A percentile compares a stretch with the other conserved stretches of the same genome.
Conservation (phyloP, 1,140 invertebrate species). For the Papilio aristodemus region DNA sequence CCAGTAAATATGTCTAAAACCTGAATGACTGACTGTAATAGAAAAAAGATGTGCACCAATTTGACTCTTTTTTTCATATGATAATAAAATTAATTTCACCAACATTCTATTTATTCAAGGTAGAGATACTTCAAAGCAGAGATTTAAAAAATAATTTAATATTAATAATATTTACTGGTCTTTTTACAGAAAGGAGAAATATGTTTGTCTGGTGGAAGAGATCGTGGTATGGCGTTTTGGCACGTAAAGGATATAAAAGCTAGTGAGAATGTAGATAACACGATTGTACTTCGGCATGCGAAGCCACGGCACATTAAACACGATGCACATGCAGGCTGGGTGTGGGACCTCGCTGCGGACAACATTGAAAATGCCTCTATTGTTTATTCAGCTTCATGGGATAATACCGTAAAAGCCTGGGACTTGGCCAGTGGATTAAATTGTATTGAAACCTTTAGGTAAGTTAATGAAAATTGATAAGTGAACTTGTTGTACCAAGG, state of each 20-base stretch:
- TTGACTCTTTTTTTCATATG: too few relatives aligned
- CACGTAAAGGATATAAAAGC: constrained; percentile 56
- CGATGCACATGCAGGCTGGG: constrained; percentile 74
- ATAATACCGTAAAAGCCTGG: constrained; percentile 77
- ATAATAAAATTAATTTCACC: too few relatives aligned
- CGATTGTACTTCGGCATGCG: constrained; percentile 43
- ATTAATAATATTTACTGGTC: neutral
- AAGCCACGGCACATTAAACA: constrained; percentile 57
- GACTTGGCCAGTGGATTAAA: constrained; percentile 62
- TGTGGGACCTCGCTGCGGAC: constrained; percentile 73
- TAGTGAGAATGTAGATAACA: constrained; percentile 42
- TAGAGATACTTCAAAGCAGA: constrained; percentile 9
- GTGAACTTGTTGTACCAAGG: too few relatives aligned
- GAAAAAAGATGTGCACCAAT: too few relatives aligned
- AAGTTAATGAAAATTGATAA: constrained; percentile 43
- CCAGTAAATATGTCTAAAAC: too few relatives aligned
- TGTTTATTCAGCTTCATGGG: constrained; percentile 77
- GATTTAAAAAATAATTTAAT: neutral
- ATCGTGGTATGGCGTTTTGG: constrained; percentile 70
- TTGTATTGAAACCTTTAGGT: constrained; percentile 66
- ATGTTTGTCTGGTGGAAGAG: constrained; percentile 74
- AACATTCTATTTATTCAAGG: too few relatives aligned
- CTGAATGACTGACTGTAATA: too few relatives aligned
- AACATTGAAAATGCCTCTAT: constrained; percentile 51
- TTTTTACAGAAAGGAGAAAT: constrained; percentile 66